phyloP scores from a whole-genome alignment of 2,888 invertebrate species.

The Tribolium freemani region DNA sequence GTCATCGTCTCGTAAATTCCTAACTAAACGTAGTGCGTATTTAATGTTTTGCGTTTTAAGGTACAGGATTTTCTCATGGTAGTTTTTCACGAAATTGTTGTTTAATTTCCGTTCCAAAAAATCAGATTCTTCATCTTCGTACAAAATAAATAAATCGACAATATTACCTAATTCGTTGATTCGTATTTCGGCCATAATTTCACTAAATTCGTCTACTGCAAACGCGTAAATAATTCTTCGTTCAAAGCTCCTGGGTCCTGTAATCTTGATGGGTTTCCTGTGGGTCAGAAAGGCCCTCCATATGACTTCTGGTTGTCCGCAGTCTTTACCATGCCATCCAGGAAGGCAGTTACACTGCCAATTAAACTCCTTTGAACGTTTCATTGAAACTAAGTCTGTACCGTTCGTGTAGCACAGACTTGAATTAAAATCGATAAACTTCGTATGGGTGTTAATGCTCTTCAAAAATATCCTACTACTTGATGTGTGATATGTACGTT shows the following conservation, averaged over 20 bases:
- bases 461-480: constrained; percentile 54
- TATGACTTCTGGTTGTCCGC: constrained; percentile 77
- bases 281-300: constrained; percentile 76
- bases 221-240: constrained; percentile 74
- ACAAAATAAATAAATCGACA: constrained; percentile 77
- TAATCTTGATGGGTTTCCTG: constrained; percentile 68
- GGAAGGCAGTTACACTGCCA: constrained; percentile 72
- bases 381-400: constrained; percentile 66
- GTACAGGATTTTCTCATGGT: constrained; percentile 72
- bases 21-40: constrained; percentile 63
- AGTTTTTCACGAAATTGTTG: constrained; percentile 68
- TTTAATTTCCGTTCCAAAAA: constrained; percentile 68
- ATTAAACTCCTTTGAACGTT: constrained; percentile 59
- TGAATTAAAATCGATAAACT: constrained; percentile 65
- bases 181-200: constrained; percentile 73
- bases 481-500: constrained; percentile 61
- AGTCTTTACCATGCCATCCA: constrained; percentile 78
- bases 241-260: constrained; percentile 66
- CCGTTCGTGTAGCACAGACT: constrained; percentile 66
- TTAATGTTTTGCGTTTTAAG: constrained; percentile 61
- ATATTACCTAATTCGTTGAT: constrained; percentile 73
- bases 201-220: constrained; percentile 70
- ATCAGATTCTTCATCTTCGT: constrained; percentile 66
- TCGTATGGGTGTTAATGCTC: constrained; percentile 54
- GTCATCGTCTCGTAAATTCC: constrained; percentile 71